These are phyloP conservation scores for Rachycentron canadum DNA, from an alignment of 2,797 vertebrate genomes.

Conservation along the genomic window DNA sequence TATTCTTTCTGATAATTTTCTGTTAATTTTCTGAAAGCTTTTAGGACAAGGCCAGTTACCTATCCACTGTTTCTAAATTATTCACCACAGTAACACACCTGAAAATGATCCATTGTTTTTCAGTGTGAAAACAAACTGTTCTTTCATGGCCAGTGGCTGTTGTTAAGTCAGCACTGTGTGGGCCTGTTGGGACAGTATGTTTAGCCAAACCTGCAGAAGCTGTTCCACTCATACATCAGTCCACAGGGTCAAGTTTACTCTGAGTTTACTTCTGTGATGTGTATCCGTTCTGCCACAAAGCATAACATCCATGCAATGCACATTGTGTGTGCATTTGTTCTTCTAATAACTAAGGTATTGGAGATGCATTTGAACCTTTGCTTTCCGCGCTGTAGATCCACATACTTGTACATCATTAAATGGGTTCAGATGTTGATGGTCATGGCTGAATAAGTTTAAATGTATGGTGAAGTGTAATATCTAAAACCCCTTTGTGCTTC, in stretches of 20 bases:
- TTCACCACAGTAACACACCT: background rate
- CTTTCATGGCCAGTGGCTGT: constrained; percentile 19
- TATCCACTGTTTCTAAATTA: constrained; percentile 1
- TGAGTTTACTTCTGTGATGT: background rate
- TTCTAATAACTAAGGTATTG: constrained; percentile 27
- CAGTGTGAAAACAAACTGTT: constrained; percentile 31
- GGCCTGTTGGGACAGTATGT: constrained; percentile 19
- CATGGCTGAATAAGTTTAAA: constrained; percentile 18
- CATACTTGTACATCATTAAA: constrained; percentile 48
- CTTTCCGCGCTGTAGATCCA: constrained; percentile 4
- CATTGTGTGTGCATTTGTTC: constrained; percentile 13
- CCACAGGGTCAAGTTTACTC: background rate
- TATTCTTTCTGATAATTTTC: no score
- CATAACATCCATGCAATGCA: background rate
- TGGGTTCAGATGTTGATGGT: constrained; percentile 20
- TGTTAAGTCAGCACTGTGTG: constrained; percentile 22
- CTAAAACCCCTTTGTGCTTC: constrained; percentile 24
- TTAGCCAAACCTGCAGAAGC: constrained; percentile 26
- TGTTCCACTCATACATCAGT: constrained; percentile 6
- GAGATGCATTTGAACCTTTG: constrained; percentile 39
- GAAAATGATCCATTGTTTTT: constrained; percentile 28
- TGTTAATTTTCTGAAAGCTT: background rate
- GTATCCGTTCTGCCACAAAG: background rate
- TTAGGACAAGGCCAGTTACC: background rate
- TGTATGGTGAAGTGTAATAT: constrained; percentile 15